Conservation (phyloP, 2,797 vertebrate species). For the Parotocinclus haroldoi region DNA sequence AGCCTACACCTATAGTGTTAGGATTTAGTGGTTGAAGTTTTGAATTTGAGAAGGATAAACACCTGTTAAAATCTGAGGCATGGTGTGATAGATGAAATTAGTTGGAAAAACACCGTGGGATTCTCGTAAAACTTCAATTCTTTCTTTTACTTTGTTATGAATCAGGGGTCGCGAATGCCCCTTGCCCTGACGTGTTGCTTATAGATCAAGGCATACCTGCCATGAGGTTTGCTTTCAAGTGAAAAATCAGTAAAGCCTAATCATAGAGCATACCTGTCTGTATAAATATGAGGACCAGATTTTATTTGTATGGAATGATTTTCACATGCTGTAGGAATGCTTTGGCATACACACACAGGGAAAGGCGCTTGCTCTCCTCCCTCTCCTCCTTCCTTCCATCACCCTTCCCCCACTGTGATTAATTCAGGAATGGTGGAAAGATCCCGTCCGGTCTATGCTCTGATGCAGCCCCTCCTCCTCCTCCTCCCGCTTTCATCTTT, state of each 20-base stretch:
- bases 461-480: constrained; percentile 22
- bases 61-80: no score
- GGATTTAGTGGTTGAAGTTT: no score
- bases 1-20: no score
- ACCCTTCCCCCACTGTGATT: constrained; percentile 24
- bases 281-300: background rate
- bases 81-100: no score
- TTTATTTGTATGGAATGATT: constrained; percentile 18
- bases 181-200: constrained; percentile 1
- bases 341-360: constrained; percentile 28
- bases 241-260: background rate
- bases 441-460: constrained; percentile 33
- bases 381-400: constrained; percentile 9
- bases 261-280: background rate
- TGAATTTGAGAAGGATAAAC: no score
- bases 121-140: background rate
- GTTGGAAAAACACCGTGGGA: no score
- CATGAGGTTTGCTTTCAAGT: constrained; percentile 6
- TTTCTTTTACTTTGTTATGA: background rate
- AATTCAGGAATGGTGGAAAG: constrained; percentile 29
- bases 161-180: constrained; percentile 2
- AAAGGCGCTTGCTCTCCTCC: constrained; percentile 8
- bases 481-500: no score
- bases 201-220: background rate
- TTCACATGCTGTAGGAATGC: constrained; percentile 24